These are phyloP conservation scores for Heloderma charlesbogerti DNA, from an alignment of 2,113 vertebrate species.

Conservation along the genomic window DNA sequence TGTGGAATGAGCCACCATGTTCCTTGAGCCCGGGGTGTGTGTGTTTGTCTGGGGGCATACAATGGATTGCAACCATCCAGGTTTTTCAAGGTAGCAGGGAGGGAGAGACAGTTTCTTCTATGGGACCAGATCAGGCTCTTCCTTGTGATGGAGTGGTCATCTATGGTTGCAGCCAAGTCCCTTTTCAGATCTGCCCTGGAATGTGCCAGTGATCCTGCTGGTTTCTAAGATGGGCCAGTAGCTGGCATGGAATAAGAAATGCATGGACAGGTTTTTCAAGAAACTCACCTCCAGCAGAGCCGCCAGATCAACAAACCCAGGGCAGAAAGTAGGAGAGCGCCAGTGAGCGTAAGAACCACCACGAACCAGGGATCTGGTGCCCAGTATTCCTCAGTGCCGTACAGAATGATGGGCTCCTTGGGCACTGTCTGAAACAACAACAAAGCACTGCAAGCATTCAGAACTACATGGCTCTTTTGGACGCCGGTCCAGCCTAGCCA, in stretches of 20 bases:
- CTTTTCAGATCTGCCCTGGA: background rate
- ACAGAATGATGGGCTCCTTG: constrained; percentile 61
- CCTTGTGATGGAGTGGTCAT: background rate
- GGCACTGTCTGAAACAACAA: constrained; percentile 35
- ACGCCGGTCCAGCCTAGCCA: background rate
- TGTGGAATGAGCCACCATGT: background rate
- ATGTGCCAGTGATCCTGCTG: background rate
- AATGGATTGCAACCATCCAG: background rate
- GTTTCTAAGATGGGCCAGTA: background rate
- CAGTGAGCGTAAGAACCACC: constrained; percentile 69
- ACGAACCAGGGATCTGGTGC: constrained; percentile 79
- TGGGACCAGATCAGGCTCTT: background rate
- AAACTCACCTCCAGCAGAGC: constrained; percentile 62
- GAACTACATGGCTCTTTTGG: background rate
- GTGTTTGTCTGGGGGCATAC: no score
- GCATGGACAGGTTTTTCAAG: background rate
- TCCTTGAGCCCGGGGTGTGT: background rate
- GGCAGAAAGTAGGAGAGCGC: constrained; percentile 63
- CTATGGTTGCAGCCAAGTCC: background rate
- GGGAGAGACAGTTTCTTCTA: background rate
- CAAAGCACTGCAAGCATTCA: background rate
- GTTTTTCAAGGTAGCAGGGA: background rate
- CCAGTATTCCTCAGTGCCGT: constrained; percentile 57
- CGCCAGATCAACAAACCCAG: constrained; percentile 56
- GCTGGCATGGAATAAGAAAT: background rate